These are phyloP conservation scores for Sylvietta virens DNA, from an alignment of 2,113 vertebrate genomes.

Conservation along the genomic window DNA sequence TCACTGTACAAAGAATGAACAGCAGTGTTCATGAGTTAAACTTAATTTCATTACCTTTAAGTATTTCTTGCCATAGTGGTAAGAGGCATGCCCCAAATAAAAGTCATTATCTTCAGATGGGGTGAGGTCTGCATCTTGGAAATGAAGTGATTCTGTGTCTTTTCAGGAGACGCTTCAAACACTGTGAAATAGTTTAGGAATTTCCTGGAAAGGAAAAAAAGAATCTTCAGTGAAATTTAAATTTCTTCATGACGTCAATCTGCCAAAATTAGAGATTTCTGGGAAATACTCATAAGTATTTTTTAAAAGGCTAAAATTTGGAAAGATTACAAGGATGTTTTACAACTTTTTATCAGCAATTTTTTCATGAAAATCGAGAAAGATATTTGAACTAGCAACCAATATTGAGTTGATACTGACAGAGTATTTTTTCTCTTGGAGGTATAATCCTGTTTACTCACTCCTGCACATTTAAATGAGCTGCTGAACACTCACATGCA, in stretches of 20 bases:
- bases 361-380: neutral
- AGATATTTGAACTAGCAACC: neutral
- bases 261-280: neutral
- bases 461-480: neutral
- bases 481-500: neutral
- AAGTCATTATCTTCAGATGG: neutral
- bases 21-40: neutral
- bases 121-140: neutral
- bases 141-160: neutral
- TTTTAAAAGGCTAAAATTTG: neutral
- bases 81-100: neutral
- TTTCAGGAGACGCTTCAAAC: neutral
- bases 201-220: neutral
- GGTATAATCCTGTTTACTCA: neutral
- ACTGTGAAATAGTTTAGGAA: neutral
- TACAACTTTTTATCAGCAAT: neutral
- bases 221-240: neutral
- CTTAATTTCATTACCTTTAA: neutral
- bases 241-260: neutral
- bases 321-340: neutral
- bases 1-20: neutral
- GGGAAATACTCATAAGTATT: neutral
- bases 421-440: neutral
- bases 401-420: neutral
- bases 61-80: neutral